Evolutionary conservation across 2,797 vertebrate genomes (phyloP), one percentile per base, ranked within the genome.

Genomic region (Leuciscus waleckii): DNA sequence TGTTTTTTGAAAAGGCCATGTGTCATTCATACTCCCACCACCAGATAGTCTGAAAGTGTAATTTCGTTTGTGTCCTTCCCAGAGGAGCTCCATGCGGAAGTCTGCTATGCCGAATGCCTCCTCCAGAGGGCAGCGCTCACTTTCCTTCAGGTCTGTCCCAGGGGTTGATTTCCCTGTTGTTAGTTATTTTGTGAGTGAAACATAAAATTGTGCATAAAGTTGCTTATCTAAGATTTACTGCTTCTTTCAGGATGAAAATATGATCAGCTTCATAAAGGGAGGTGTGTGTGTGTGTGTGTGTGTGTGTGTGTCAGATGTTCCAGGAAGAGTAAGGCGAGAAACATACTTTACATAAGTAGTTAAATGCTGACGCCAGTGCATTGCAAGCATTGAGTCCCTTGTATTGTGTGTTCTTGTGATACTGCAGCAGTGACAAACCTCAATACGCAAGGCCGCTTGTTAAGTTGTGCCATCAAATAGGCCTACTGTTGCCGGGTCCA

Each of bases 201-300:
- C 23, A 5, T 71, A 43, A 54, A 29, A 37, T 61, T 51, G 39
- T 63, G 7, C 11, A 21, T 16, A 32, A 23, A 73, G 69, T 19
- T 49, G 70, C 5, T 67, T 67, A 35, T 83, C 9, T 43, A 35
- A 73, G 39, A 29, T 80, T 26, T 78, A 21, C 71, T 39, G 5
- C 68, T 83, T 26, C 11, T 83, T 85, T 85, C 91, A 99, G 98
- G 98, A 99, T 92, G 98, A 99, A 94, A 99, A 98, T 92, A 99
- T 99, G 98, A 98, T 99, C 91, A 99, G 96, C 93, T 99, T 99
- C 91, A 98, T 99, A 91, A 99, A 99, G 95, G 98, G 98, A 0
- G 97, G 98, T 32, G 67, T 68, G 16, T 79, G 67, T 86, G 29
- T 79, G 63, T 83, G 56, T 86, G 56, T 81, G 80, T 81, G 17